phyloP scores from a whole-genome alignment of 2,888 invertebrate species.

The Boloria selene region DNA sequence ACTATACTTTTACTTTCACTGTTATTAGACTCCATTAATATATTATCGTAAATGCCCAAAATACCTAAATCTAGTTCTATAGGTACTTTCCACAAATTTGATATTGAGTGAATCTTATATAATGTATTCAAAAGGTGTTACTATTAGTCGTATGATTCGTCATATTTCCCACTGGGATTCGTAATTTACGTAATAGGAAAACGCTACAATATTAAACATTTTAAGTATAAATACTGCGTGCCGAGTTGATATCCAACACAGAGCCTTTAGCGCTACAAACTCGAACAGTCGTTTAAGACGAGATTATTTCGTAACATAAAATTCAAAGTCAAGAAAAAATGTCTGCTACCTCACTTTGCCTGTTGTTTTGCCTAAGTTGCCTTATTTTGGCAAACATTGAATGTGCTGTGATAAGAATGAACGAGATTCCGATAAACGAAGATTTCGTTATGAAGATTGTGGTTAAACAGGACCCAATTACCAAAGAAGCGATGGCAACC shows the following conservation, averaged over 20 bases:
- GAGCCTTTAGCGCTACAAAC: background rate
- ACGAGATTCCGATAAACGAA: constrained; percentile 31
- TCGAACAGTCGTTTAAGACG: constrained; percentile 14
- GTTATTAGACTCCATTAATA: too few species aligned
- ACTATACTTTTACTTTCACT: too few species aligned
- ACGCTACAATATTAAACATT: background rate
- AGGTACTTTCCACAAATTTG: too few species aligned
- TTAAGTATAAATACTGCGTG: constrained; percentile 23
- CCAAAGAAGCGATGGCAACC: constrained; percentile 20
- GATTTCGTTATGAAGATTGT: constrained; percentile 30
- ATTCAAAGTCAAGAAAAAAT: constrained; percentile 12
- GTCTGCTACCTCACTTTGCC: constrained; percentile 11
- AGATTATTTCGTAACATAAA: background rate
- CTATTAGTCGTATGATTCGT: background rate
- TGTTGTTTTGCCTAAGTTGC: constrained; percentile 6
- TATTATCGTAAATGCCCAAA: too few species aligned
- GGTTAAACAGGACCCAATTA: constrained; percentile 27
- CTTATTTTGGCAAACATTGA: constrained; percentile 23
- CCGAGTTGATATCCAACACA: constrained; percentile 11
- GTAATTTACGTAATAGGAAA: constrained; percentile 29
- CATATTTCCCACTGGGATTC: constrained; percentile 15
- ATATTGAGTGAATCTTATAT: background rate
- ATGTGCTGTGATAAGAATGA: constrained; percentile 37
- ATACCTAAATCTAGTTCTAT: too few species aligned
- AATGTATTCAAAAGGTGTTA: constrained; percentile 3